These are phyloP conservation scores for Tokudaia muenninki DNA, from an alignment of 2,797 vertebrate species.

Conservation along the genomic window DNA sequence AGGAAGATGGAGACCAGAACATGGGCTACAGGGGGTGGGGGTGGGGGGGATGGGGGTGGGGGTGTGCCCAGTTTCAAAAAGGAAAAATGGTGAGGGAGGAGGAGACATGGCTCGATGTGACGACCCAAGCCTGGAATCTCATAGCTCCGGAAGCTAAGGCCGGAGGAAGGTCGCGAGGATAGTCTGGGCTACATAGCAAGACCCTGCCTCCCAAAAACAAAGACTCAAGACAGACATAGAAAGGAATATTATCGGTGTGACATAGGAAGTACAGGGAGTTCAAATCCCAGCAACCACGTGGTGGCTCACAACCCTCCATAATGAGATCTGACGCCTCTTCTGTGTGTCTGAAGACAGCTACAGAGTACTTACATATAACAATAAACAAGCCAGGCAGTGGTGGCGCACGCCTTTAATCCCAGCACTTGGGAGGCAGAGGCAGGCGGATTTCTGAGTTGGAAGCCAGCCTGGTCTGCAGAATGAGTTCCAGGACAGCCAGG, in stretches of 20 bases:
- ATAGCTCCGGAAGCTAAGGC: neutral
- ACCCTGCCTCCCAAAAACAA: neutral
- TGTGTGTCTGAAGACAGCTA: too few relatives aligned
- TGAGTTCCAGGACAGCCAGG: too few relatives aligned
- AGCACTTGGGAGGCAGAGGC: too few relatives aligned
- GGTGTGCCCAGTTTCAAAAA: neutral
- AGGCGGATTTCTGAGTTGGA: too few relatives aligned
- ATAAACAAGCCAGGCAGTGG: too few relatives aligned
- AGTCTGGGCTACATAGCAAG: neutral
- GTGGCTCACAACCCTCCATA: too few relatives aligned
- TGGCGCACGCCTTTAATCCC: too few relatives aligned
- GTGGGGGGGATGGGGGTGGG: neutral
- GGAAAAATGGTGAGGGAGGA: neutral
- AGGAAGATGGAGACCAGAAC: neutral
- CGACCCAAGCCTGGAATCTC: neutral
- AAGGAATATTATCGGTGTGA: neutral
- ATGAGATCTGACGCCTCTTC: too few relatives aligned
- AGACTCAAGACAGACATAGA: neutral
- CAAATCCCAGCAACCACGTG: too few relatives aligned
- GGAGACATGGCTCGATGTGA: neutral
- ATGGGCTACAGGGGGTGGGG: neutral
- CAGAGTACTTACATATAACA: too few relatives aligned
- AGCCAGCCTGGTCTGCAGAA: too few relatives aligned
- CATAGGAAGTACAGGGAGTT: too few relatives aligned
- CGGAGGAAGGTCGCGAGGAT: neutral